phyloP scores from a whole-genome alignment of 2,888 invertebrate genomes.

The Polymixis flavicincta region DNA sequence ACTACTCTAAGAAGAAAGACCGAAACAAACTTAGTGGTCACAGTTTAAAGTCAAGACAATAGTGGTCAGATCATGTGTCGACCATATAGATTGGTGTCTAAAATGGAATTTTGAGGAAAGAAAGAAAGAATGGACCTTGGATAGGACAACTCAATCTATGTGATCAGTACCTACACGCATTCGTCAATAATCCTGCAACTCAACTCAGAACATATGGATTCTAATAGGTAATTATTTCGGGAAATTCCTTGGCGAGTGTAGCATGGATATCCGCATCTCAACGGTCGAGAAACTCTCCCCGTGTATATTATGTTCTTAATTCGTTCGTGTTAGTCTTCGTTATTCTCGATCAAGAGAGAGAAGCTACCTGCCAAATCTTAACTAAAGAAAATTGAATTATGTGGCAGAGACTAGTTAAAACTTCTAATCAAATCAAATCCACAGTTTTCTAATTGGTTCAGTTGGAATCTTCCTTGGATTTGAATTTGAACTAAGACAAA shows the following conservation, averaged over 20 bases:
- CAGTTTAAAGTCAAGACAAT: no score
- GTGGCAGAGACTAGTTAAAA: slow-evolving; percentile 5
- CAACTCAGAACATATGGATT: no score
- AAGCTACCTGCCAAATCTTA: not conserved
- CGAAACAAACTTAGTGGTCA: no score
- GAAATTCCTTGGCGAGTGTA: not conserved
- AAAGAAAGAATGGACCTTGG: no score
- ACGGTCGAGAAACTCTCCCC: not conserved
- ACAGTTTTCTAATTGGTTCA: not conserved
- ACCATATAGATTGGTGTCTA: no score
- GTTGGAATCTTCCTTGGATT: not conserved
- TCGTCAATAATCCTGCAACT: no score
- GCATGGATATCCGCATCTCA: not conserved
- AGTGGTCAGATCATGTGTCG: no score
- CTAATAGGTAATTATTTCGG: no score
- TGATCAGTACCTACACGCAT: no score
- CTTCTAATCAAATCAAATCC: not conserved
- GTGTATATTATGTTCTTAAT: not conserved
- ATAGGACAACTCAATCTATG: no score
- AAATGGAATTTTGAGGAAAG: no score
- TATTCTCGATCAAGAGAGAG: not conserved
- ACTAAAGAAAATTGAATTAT: slow-evolving; percentile 3
- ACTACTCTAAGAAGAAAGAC: no score
- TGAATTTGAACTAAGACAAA: not conserved
- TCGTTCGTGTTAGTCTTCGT: not conserved